Conservation (phyloP, 2,888 invertebrate genomes). For the Morpho achilles region DNA sequence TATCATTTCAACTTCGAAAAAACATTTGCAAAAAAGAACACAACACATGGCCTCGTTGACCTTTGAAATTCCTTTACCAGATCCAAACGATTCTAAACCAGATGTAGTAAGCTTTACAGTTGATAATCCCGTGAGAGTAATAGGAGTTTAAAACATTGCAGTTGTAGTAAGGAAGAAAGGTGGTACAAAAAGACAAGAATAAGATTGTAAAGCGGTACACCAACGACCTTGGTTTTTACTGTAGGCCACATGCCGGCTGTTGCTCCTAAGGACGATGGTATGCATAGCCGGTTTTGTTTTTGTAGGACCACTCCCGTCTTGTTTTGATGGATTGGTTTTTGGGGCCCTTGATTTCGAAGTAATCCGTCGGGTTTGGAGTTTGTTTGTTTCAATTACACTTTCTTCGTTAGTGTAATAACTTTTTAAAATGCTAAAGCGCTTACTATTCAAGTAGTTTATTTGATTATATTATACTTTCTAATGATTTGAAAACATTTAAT, state of each 20-base stretch:
- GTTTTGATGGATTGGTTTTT: constrained; percentile 65
- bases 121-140: constrained; percentile 24
- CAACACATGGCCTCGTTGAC: constrained; percentile 64
- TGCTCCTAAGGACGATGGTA: constrained; percentile 36
- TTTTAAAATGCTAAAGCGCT: too few species aligned
- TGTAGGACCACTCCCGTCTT: constrained; percentile 52
- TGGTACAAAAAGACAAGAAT: constrained; percentile 62
- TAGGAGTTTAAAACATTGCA: constrained; percentile 40
- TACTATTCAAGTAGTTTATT: too few species aligned
- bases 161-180: constrained; percentile 56
- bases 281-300: constrained; percentile 61
- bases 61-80: constrained; percentile 60
- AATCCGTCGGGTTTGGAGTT: constrained; percentile 13
- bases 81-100: constrained; percentile 31
- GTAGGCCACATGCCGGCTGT: constrained; percentile 73
- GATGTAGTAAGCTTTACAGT: constrained; percentile 33
- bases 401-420: too few species aligned
- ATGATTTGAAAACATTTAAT: too few species aligned
- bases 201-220: constrained; percentile 66
- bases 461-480: too few species aligned
- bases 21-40: constrained; percentile 67
- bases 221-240: constrained; percentile 72
- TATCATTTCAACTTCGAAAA: constrained; percentile 47
- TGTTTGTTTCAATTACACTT: constrained; percentile 17
- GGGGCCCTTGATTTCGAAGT: constrained; percentile 43